phyloP scores from a whole-genome alignment of 1,140 invertebrate species.

The Neoseiulus cucumeris region DNA sequence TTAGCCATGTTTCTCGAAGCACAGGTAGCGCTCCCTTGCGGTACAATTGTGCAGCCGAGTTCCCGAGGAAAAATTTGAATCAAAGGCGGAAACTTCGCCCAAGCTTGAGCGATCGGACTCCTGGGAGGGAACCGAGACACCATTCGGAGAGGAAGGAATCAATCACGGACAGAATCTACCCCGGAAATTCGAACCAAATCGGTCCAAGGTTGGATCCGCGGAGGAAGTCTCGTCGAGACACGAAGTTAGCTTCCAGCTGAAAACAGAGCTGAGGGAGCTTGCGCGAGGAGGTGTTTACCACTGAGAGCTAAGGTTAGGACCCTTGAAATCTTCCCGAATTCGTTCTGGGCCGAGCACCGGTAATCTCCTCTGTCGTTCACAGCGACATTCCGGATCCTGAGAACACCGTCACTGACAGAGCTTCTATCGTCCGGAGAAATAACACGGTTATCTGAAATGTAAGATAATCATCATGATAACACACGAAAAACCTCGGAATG shows the following conservation, averaged over 20 bases:
- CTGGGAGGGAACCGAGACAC: too few species aligned
- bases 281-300: too few species aligned
- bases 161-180: too few species aligned
- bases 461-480: background rate
- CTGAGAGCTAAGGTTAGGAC: background rate
- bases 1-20: background rate
- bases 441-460: background rate
- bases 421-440: background rate
- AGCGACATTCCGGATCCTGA: background rate
- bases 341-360: background rate
- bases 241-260: too few species aligned
- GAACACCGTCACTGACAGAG: background rate
- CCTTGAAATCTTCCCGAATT: background rate
- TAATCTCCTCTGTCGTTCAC: background rate
- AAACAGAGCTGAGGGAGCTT: too few species aligned
- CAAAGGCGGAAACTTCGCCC: too few species aligned
- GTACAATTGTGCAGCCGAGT: background rate
- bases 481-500: too few species aligned
- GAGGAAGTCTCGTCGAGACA: too few species aligned
- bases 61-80: background rate
- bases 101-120: too few species aligned
- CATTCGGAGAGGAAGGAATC: too few species aligned
- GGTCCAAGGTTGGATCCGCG: too few species aligned
- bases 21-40: constrained; percentile 1
- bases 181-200: too few species aligned